These are phyloP conservation scores for Peromyscus polionotus DNA, from an alignment of 2,113 vertebrate genomes.

Conservation along the genomic window DNA sequence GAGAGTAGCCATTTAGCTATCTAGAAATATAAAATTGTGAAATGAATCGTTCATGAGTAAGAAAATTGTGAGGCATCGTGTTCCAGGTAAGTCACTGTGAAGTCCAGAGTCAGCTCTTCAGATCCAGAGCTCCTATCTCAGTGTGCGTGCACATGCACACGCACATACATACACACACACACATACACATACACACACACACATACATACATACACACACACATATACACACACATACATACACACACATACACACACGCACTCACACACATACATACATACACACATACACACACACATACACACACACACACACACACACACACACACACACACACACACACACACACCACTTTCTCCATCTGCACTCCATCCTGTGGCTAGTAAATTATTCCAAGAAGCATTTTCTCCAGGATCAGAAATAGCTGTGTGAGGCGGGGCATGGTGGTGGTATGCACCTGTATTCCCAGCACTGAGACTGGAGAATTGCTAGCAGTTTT, in stretches of 20 bases:
- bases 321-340: no score
- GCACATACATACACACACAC: no score
- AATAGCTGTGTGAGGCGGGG: not conserved
- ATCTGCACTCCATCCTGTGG: not conserved
- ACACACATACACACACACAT: not conserved
- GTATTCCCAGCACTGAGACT: not conserved
- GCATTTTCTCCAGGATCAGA: not conserved
- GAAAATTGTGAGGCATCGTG: conserved; percentile 50
- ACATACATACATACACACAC: no score
- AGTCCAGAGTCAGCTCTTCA: not conserved
- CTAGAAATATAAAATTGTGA: not conserved
- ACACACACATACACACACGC: no score
- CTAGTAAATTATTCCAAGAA: not conserved
- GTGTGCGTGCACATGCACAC: no score
- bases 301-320: no score
- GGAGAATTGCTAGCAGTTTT: not conserved
- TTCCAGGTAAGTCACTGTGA: not conserved
- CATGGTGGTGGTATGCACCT: no score
- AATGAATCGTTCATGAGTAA: conserved; percentile 54
- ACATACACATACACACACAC: no score
- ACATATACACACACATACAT: no score
- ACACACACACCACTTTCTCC: not conserved
- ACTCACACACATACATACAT: not conserved
- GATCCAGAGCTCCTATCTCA: not conserved
- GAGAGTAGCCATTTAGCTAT: not conserved